Evolutionary conservation across 2,888 invertebrate genomes (phyloP).

Genomic region (Cacoxenus indagator): DNA sequence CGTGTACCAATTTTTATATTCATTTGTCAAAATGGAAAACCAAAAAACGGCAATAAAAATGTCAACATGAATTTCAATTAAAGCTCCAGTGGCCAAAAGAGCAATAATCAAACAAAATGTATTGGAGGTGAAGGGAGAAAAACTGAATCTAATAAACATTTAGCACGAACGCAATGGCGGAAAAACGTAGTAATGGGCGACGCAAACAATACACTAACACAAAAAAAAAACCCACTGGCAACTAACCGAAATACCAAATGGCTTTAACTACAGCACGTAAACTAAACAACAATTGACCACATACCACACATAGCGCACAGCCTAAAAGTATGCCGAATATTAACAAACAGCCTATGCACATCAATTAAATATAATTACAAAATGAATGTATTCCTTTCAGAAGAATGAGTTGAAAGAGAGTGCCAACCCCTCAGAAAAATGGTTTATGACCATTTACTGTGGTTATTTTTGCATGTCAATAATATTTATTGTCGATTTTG

Average conservation of each 20-base stretch:
- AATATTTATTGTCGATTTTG: constrained; percentile 47
- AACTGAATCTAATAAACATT: constrained; percentile 22
- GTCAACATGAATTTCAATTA: constrained; percentile 54
- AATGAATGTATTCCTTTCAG: background rate
- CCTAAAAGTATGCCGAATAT: constrained; percentile 8
- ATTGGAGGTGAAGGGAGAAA: too few relatives aligned
- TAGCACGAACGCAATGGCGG: constrained; percentile 8
- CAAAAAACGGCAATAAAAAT: constrained; percentile 47
- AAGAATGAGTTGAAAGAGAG: background rate
- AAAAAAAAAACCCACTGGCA: background rate
- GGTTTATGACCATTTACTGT: constrained; percentile 48
- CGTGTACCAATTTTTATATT: background rate
- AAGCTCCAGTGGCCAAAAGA: constrained; percentile 29
- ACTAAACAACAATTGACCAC: constrained; percentile 19
- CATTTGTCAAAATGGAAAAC: background rate
- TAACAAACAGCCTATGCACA: background rate
- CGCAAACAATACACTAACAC: background rate
- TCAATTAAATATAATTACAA: constrained; percentile 21
- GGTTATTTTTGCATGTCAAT: constrained; percentile 54
- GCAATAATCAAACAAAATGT: background rate
- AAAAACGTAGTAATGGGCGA: background rate
- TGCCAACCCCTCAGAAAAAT: constrained; percentile 32
- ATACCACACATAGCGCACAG: background rate
- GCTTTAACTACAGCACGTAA: constrained; percentile 19
- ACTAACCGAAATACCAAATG: background rate